A percentile compares a stretch with the other conserved stretches of the same genome.
Evolutionary conservation across 2,113 vertebrate species (phyloP).

Genomic region (Peucedramus taeniatus): DNA sequence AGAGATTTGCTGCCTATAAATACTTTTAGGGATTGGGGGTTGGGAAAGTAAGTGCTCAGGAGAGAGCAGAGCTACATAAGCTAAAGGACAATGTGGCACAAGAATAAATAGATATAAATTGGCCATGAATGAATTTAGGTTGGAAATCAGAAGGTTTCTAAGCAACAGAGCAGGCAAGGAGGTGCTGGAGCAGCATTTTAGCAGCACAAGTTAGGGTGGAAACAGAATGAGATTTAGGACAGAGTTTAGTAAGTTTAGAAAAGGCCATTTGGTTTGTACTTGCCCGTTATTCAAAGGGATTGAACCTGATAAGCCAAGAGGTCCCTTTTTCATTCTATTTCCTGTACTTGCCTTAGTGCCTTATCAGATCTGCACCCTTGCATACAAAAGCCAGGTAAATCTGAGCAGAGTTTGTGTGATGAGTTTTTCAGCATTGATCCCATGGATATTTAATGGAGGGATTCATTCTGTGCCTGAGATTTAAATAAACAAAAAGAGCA

Average conservation of each 20-base stretch:
- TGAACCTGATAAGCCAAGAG: slow-evolving; percentile 24
- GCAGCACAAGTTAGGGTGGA: background rate
- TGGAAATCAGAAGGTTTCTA: slow-evolving; percentile 62
- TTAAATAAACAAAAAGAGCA: background rate
- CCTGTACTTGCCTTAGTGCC: background rate
- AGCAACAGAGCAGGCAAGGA: slow-evolving; percentile 43
- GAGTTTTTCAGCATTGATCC: background rate
- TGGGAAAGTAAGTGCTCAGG: slow-evolving; percentile 29
- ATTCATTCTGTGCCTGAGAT: background rate
- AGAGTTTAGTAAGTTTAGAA: slow-evolving; percentile 46
- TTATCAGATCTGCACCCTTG: background rate
- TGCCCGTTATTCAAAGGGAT: slow-evolving; percentile 24
- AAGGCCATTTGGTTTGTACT: slow-evolving; percentile 45
- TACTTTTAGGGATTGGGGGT: slow-evolving; percentile 23
- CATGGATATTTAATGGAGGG: background rate
- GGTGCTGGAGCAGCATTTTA: slow-evolving; percentile 37
- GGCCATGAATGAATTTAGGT: slow-evolving; percentile 52
- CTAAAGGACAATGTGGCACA: slow-evolving; percentile 48
- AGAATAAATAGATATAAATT: slow-evolving; percentile 67
- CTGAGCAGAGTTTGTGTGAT: background rate
- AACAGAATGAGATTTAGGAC: slow-evolving; percentile 51
- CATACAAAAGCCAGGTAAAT: background rate
- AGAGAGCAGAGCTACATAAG: slow-evolving; percentile 23
- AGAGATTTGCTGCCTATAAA: slow-evolving; percentile 54
- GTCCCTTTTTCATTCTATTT: slow-evolving; percentile 1